phyloP scores from a whole-genome alignment of 1,140 invertebrate species.

The Gryon sp. region DNA sequence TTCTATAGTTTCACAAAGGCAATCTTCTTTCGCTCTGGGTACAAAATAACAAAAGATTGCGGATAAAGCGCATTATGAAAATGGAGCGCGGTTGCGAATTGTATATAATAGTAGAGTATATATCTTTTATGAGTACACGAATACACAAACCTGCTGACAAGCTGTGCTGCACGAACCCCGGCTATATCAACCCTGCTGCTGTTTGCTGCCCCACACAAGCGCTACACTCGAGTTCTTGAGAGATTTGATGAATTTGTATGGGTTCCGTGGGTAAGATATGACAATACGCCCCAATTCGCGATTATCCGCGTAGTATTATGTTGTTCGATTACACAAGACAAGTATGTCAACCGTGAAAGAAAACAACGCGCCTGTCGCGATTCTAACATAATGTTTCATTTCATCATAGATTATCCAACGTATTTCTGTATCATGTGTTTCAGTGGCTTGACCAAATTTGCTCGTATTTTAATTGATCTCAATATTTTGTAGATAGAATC shows the following conservation, averaged over 20 bases:
- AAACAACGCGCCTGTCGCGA: slow-evolving; percentile 23
- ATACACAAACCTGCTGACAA: slow-evolving; percentile 80
- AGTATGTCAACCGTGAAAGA: slow-evolving; percentile 31
- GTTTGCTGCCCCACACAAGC: slow-evolving; percentile 79
- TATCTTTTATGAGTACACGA: slow-evolving; percentile 76
- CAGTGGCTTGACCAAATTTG: slow-evolving; percentile 50
- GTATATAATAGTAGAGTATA: slow-evolving; percentile 76
- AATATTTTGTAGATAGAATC: slow-evolving; percentile 19
- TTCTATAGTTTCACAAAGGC: slow-evolving; percentile 19
- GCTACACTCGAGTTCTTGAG: slow-evolving; percentile 73
- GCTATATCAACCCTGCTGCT: slow-evolving; percentile 79
- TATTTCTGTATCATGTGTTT: slow-evolving; percentile 10
- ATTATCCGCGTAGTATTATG: slow-evolving; percentile 29
- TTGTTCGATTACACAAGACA: slow-evolving; percentile 29
- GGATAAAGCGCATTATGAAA: slow-evolving; percentile 53
- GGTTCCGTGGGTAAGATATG: slow-evolving; percentile 51
- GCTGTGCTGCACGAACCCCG: slow-evolving; percentile 80
- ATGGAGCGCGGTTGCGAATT: slow-evolving; percentile 69
- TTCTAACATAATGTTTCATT: slow-evolving; percentile 35
- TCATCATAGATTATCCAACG: too few relatives aligned
- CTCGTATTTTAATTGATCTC: slow-evolving; percentile 15
- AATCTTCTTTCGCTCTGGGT: slow-evolving; percentile 33
- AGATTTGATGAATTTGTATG: slow-evolving; percentile 60
- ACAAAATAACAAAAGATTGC: slow-evolving; percentile 38
- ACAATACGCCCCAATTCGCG: slow-evolving; percentile 49